Evolutionary conservation across 2,888 invertebrate species (phyloP), one percentile per base, ranked within the genome.

Genomic region (Brenthis ino): DNA sequence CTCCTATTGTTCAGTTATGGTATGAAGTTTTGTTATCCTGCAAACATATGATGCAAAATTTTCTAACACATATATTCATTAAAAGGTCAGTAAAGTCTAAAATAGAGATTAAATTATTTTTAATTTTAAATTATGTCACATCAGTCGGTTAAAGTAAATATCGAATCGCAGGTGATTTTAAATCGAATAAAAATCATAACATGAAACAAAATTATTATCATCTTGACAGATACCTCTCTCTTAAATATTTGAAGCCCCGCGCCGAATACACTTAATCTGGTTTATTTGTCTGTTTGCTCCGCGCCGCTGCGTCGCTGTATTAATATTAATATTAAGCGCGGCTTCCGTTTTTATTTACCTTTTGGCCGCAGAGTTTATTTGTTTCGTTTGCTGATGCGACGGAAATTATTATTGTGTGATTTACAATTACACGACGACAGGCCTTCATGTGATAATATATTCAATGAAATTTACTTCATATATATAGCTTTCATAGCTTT

Each of bases 271-370:
- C 14, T 58, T 47, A 20, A 20, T 57, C 47, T 57, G 14, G 37
- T 57, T 58, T 47, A 14, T 58, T 58, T 58, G 57, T 58, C 48
- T 48, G 48, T 60, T 58, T 58, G 48, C 58, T 47, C 33, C 33
- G 54, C 13, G 20, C 16, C 20, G 54, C 24, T 54, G 54, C 54
- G 54, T 24, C 58, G 47, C 14, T 48, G 48, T 58, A 28, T 48
- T 24, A 58, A 58, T 61, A 33, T 28, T 28, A 33, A 61, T 24
- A 33, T 50, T 33, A 61, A 33, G 28, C 61, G 48, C 33, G 20
- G 60, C 16, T 61, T 51, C 37, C 28, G 33, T 53, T 53, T 20
- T 53, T 51, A 13, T 61, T 61, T 51, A 61, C 51, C 20, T 50
- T 53, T 20, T 33, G 50, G 16, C 61, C 50, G 28, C 61, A 61